These are phyloP conservation scores for Drosophila kanekoi DNA, from an alignment of 2,888 invertebrate genomes.

Conservation along the genomic window DNA sequence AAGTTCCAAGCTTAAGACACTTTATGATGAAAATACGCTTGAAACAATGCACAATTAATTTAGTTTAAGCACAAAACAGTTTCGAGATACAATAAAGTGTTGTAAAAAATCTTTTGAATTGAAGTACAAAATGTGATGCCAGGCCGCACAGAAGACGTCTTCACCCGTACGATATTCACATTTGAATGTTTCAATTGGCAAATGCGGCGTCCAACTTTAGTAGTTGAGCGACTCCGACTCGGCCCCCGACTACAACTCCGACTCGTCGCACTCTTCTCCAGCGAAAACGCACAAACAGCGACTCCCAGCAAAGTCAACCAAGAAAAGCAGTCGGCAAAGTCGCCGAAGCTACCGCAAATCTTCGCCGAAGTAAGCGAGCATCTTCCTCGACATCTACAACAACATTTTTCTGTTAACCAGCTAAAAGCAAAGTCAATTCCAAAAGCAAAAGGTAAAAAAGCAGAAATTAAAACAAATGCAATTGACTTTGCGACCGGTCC, in stretches of 20 bases:
- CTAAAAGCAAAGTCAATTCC: constrained; percentile 18
- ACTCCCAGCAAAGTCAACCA: constrained; percentile 48
- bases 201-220: constrained; percentile 85
- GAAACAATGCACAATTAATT: constrained; percentile 27
- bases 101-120: constrained; percentile 18
- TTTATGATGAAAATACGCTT: constrained; percentile 7
- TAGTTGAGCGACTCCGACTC: constrained; percentile 64
- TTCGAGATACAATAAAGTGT: constrained; percentile 19
- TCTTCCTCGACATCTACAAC: constrained; percentile 68
- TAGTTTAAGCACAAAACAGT: constrained; percentile 21
- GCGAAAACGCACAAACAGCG: constrained; percentile 55
- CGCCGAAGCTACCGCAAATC: constrained; percentile 58
- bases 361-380: constrained; percentile 56
- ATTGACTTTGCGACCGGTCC: constrained; percentile 65
- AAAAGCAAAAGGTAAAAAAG: constrained; percentile 34
- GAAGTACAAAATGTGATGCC: constrained; percentile 58
- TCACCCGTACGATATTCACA: constrained; percentile 85
- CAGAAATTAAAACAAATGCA: constrained; percentile 32
- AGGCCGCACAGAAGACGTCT: constrained; percentile 83
- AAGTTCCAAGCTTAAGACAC: constrained; percentile 20
- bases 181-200: constrained; percentile 85
- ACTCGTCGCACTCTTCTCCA: constrained; percentile 52
- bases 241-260: constrained; percentile 55
- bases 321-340: constrained; percentile 51
- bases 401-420: constrained; percentile 32